These are phyloP conservation scores for Hylaea fasciaria DNA, from an alignment of 2,888 invertebrate species.

Conservation along the genomic window DNA sequence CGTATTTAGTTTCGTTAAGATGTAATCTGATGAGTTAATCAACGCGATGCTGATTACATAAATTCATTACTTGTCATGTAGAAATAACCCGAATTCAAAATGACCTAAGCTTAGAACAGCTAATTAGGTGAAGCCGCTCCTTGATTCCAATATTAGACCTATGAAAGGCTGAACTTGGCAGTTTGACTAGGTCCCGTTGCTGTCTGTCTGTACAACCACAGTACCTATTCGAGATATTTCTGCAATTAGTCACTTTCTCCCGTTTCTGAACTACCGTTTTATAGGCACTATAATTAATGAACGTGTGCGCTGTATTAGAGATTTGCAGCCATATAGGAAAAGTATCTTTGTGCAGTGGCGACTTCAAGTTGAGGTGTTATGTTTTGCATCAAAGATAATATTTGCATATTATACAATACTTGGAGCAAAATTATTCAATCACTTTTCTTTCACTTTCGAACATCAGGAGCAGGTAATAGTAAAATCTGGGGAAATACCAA, in stretches of 20 bases:
- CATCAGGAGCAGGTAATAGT: too few species aligned
- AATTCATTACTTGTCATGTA: not conserved
- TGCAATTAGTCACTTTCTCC: slow-evolving; percentile 68
- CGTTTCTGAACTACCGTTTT: slow-evolving; percentile 49
- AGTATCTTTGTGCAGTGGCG: slow-evolving; percentile 2
- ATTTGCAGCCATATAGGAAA: slow-evolving; percentile 20
- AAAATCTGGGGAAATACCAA: not conserved
- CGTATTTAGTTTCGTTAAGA: not conserved
- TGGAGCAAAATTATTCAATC: too few species aligned
- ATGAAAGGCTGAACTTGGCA: slow-evolving; percentile 52
- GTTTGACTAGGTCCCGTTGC: slow-evolving; percentile 51
- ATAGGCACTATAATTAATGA: slow-evolving; percentile 27
- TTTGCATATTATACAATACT: too few species aligned
- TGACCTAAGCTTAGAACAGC: too few species aligned
- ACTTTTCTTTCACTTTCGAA: too few species aligned
- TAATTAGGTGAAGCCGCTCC: slow-evolving; percentile 5
- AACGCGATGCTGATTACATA: too few species aligned
- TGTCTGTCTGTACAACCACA: slow-evolving; percentile 54
- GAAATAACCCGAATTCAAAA: slow-evolving; percentile 2
- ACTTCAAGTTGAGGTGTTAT: not conserved
- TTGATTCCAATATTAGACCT: slow-evolving; percentile 22
- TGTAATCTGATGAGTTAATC: not conserved
- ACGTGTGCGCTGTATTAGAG: slow-evolving; percentile 23
- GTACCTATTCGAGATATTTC: slow-evolving; percentile 55
- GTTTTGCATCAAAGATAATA: too few species aligned